phyloP scores from a whole-genome alignment of 2,113 vertebrate genomes.

The Megalops atlanticus region DNA sequence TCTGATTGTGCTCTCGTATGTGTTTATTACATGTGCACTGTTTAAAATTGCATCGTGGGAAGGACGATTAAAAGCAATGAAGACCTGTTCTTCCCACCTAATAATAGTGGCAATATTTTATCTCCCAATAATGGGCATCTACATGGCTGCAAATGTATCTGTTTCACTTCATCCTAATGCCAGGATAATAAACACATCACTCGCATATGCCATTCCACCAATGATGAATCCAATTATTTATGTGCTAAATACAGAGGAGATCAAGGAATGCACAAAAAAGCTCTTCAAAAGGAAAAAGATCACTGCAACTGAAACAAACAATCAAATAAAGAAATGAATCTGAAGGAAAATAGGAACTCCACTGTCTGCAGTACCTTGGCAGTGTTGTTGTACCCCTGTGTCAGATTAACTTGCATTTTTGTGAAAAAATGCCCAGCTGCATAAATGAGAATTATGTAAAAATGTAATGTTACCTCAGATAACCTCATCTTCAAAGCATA shows the following conservation, averaged over 20 bases:
- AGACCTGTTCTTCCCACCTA: constrained; percentile 41
- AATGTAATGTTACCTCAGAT: too few relatives aligned
- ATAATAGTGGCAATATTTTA: constrained; percentile 36
- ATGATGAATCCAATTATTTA: constrained; percentile 50
- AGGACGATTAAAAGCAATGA: constrained; percentile 41
- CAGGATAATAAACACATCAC: constrained; percentile 37
- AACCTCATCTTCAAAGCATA: background rate
- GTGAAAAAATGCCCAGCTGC: too few relatives aligned
- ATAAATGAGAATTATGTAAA: too few relatives aligned
- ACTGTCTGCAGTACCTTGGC: too few relatives aligned
- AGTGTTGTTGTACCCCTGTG: too few relatives aligned
- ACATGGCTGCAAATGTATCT: constrained; percentile 14
- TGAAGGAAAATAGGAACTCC: too few relatives aligned
- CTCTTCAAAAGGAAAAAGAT: constrained; percentile 28
- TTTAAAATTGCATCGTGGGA: constrained; percentile 44
- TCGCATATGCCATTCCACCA: constrained; percentile 35
- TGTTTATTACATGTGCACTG: constrained; percentile 43
- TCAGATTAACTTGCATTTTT: too few relatives aligned
- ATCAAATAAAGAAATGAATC: background rate
- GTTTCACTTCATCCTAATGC: constrained; percentile 25
- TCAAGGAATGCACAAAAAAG: constrained; percentile 31
- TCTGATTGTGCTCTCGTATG: constrained; percentile 46
- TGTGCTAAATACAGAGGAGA: constrained; percentile 45
- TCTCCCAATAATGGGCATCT: constrained; percentile 27
- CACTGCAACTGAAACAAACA: background rate